Evolutionary conservation across 2,113 vertebrate species (phyloP), one percentile per base, ranked within the genome.

Genomic region (Trinectes maculatus): DNA sequence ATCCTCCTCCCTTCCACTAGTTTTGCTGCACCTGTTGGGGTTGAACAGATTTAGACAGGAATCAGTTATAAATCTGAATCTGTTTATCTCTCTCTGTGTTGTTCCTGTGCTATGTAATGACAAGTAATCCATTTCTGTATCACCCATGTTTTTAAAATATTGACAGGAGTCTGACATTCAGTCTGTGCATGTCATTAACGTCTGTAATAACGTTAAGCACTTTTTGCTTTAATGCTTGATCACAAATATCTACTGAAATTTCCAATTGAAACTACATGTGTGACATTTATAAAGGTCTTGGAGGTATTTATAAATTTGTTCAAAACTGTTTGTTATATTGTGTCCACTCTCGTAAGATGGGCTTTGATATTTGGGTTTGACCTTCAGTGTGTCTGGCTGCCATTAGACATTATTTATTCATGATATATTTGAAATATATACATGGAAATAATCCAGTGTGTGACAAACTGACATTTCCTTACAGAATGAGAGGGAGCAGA

Each of bases 401-500:
- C 19, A 9, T 11, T 2, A 31, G n/a, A 3, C 18, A n/a, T n/a
- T n/a, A n/a, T n/a, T n/a, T n/a, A n/a, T n/a, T n/a, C n/a, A n/a
- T n/a, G n/a, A n/a, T n/a, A n/a, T n/a, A n/a, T n/a, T n/a, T n/a
- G n/a, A n/a, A n/a, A n/a, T n/a, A n/a, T n/a, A n/a, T n/a, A n/a
- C n/a, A 37, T 33, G 5, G 9, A 33, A n/a, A 47, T 28, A 0
- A 40, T 34, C 12, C 2, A 6, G 3, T 43, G 5, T 16, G 10
- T 47, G 3, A 53, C 10, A 2, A 39, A 5, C 0, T 43, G 11
- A 31, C 7, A 15, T 58, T 39, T 77, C 61, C 44, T 71, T 87
- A 56, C 82, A 94, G 93, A 94, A 94, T 52, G 93, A 94, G 60
- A 83, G 93, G 36, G 93, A 94, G 49, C 92, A 94, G 80, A 93